Conservation (phyloP, 2,888 invertebrate species). For the Agrochola litura region DNA sequence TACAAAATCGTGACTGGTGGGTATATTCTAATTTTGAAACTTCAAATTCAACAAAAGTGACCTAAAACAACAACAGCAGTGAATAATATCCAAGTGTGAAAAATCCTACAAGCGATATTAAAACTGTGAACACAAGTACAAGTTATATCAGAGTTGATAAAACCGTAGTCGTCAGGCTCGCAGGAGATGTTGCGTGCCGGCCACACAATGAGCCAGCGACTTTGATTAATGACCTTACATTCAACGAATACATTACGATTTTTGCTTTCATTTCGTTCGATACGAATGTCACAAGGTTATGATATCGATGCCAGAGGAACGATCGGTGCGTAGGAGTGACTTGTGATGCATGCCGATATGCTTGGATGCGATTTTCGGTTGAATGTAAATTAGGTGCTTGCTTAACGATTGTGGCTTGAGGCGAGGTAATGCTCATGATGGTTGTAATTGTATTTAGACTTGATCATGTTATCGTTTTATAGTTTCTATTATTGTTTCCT, state of each 20-base stretch:
- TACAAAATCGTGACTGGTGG: neutral
- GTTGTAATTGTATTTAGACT: conserved; percentile 24
- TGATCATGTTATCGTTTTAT: neutral
- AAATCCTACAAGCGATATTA: conserved; percentile 47
- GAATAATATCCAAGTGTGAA: conserved; percentile 52
- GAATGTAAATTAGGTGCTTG: conserved; percentile 44
- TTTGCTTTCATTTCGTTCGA: conserved; percentile 90
- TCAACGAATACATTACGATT: conserved; percentile 90
- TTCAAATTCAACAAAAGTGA: neutral
- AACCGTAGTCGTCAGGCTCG: conserved; percentile 78
- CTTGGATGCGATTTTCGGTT: conserved; percentile 61
- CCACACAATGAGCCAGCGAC: conserved; percentile 89
- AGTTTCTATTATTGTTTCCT: neutral
- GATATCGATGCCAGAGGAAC: conserved; percentile 84
- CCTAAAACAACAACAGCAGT: neutral
- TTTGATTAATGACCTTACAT: conserved; percentile 88
- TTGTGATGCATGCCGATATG: conserved; percentile 56
- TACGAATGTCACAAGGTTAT: conserved; percentile 90
- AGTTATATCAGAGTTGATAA: conserved; percentile 82
- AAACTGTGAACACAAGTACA: conserved; percentile 69
- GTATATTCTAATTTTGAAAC: neutral
- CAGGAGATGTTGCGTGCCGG: conserved; percentile 86
- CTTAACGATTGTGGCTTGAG: conserved; percentile 38
- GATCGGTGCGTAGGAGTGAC: conserved; percentile 71
- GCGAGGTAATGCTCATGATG: conserved; percentile 13